Base-by-base conservation (phyloP, 1,140 invertebrate genomes). In the Pogonomyrmex californicus region DNA sequence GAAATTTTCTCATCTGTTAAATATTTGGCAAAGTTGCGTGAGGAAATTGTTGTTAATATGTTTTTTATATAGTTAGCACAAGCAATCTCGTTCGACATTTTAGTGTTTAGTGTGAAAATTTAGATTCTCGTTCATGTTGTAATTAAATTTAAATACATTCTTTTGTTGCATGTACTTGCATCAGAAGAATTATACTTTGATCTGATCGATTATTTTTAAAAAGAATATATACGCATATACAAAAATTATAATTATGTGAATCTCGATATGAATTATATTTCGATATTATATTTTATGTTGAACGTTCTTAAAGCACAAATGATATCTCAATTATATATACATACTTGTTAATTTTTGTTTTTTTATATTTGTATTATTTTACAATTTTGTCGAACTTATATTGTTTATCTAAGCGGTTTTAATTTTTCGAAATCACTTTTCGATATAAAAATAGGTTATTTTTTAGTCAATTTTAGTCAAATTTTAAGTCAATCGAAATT, bases 1-100 rank as follows among this genome's bases (percentile, higher is more conserved):
- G 38, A 82, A 68, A 58, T 60, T 70, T 82, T 82, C 51, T 78
- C 54, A 63, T 79, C 38, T 75, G 54, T 87, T 79, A 62, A 58
- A 75, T 56, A 76, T 62, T 78, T 83, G 30, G 0, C 38, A n/a
- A 56, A 51, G 9, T 33, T n/a, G 5, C 0, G 38, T 2, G 23
- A 33, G 7, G 30, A 51, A 62, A 54, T 82, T 38, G 44, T 51
- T 17, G 51, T 62, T 63, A 63, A 56, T 2, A 30, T 12, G 33
- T 51, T 36, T 38, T 4, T 30, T 5, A 33, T 81, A 1, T 7
- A 79, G 14, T 71, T 23, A 44, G 51, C n/a, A 78, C 47, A 73
- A 47, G 54, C 87, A 51, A 83, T 70, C 60, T 79, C 23, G 9
- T 54, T n/a, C n/a, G 36, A 68, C 36, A 81, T 81, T 23, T 87